Evolutionary conservation across 2,113 vertebrate genomes (phyloP).

Genomic region (Corythaixoides concolor): DNA sequence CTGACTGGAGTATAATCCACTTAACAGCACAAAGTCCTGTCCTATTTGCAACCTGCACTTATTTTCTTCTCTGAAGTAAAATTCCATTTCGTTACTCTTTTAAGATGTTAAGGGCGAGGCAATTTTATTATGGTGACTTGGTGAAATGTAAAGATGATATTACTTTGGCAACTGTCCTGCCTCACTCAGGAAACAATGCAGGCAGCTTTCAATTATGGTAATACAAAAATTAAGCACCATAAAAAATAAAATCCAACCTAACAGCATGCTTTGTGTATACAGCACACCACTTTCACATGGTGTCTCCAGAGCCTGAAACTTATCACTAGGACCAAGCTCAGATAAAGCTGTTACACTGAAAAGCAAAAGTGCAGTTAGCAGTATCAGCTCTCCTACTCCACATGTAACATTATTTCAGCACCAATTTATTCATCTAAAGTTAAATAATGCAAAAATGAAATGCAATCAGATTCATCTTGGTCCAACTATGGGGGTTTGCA

Average conservation of each 20-base stretch:
- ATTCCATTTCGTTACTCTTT: not conserved
- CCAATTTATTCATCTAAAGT: not conserved
- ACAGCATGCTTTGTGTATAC: not conserved
- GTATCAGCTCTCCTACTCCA: not conserved
- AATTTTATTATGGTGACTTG: not conserved
- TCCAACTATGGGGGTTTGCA: not conserved
- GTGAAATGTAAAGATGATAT: not conserved
- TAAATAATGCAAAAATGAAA: not conserved
- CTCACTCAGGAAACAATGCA: not conserved
- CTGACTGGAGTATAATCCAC: conserved; percentile 49
- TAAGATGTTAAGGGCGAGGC: not conserved
- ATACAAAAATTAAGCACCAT: conserved; percentile 50
- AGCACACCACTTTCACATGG: not conserved
- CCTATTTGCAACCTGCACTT: conserved; percentile 35
- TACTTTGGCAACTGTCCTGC: not conserved
- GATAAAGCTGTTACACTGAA: not conserved
- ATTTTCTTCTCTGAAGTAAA: conserved; percentile 1
- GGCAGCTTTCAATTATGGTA: conserved; percentile 32
- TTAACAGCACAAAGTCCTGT: conserved; percentile 50
- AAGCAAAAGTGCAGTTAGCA: not conserved
- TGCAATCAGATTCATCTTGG: not conserved
- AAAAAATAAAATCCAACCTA: not conserved
- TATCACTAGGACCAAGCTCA: not conserved
- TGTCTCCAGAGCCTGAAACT: not conserved
- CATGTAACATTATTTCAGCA: not conserved